Evolutionary conservation across 2,888 invertebrate genomes (phyloP).

Genomic region (Dysmachus trigonus): DNA sequence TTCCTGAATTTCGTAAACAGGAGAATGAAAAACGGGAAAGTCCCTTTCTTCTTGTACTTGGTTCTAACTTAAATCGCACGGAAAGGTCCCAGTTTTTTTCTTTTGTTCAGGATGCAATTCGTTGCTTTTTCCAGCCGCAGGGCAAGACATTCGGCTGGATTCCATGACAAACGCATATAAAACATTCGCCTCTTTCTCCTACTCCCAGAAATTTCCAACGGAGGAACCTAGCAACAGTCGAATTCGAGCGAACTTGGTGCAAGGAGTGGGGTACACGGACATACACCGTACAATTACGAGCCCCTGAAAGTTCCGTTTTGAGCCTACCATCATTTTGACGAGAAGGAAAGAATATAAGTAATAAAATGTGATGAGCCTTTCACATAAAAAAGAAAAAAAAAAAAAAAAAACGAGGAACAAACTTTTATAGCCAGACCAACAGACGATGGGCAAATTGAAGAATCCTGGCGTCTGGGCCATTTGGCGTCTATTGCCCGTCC

Average conservation of each 20-base stretch:
- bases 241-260: neutral
- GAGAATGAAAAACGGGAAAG: neutral
- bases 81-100: neutral
- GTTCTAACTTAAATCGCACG: neutral
- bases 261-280: neutral
- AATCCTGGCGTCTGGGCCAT: neutral
- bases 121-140: neutral
- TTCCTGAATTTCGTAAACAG: conserved; percentile 13
- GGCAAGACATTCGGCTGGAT: neutral
- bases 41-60: neutral
- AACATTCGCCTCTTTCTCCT: neutral
- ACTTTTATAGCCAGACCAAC: neutral
- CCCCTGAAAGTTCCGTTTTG: neutral
- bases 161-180: neutral
- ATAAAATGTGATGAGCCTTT: neutral
- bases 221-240: neutral
- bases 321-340: neutral
- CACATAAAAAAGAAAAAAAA: neutral
- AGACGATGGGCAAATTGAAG: neutral
- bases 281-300: neutral
- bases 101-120: neutral
- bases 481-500: neutral
- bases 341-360: neutral
- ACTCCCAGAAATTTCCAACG: neutral
- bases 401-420: too few relatives aligned